These are phyloP conservation scores for Fulica atra DNA, from an alignment of 2,113 vertebrate species.

Conservation along the genomic window DNA sequence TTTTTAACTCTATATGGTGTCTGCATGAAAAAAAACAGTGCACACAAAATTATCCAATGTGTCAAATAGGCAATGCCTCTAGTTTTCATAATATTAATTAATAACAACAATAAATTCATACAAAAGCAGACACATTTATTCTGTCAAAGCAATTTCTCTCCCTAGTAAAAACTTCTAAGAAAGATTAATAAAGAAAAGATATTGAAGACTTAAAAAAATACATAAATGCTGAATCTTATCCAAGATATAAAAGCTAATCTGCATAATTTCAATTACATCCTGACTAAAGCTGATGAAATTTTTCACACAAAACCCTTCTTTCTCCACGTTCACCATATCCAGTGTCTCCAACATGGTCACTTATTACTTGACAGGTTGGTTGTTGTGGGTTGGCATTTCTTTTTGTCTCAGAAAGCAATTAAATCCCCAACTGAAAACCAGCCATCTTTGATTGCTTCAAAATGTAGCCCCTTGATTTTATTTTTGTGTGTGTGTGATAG, in stretches of 20 bases:
- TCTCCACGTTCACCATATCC: neutral
- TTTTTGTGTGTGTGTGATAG: neutral
- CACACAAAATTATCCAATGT: neutral
- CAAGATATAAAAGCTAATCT: accelerated
- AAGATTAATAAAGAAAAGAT: neutral
- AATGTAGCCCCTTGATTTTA: neutral
- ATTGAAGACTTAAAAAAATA: neutral
- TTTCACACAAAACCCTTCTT: neutral
- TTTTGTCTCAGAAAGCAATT: neutral
- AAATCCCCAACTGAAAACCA: neutral
- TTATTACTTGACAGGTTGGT: neutral
- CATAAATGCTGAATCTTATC: neutral
- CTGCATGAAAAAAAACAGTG: neutral
- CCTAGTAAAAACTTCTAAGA: neutral
- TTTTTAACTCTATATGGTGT: neutral
- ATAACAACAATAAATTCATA: neutral
- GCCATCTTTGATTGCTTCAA: neutral
- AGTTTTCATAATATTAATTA: neutral
- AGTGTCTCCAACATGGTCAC: neutral
- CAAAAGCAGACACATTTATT: neutral
- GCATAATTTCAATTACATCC: neutral
- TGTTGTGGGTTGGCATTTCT: neutral
- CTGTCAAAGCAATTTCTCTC: neutral
- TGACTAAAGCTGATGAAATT: neutral
- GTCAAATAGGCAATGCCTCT: neutral